A percentile compares a stretch with the other conserved stretches of the same genome.
Evolutionary conservation across 2,797 vertebrate species (phyloP).

Genomic region (Sebastes ruberrimus): DNA sequence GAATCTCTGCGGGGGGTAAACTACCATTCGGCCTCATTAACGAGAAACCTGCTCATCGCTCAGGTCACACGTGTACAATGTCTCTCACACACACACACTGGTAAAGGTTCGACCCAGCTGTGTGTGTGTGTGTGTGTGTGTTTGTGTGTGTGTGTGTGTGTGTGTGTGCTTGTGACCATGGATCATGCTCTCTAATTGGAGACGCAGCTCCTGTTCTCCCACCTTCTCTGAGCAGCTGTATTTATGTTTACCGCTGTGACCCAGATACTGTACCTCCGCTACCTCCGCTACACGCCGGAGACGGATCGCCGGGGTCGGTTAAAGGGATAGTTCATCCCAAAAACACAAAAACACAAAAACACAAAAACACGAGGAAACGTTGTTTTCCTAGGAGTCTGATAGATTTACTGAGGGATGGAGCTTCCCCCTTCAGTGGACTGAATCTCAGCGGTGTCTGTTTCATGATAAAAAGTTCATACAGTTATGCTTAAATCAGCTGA

Average conservation of each 20-base stretch:
- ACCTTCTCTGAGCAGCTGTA: constrained; percentile 45
- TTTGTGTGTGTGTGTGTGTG: constrained; percentile 36
- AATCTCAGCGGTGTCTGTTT: too few species aligned
- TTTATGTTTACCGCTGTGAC: constrained; percentile 44
- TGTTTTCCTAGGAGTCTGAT: too few species aligned
- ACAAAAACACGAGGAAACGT: background rate
- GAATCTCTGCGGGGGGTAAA: constrained; percentile 66
- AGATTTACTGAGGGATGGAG: too few species aligned
- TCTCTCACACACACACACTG: background rate
- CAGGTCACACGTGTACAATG: constrained; percentile 21
- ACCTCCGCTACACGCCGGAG: background rate
- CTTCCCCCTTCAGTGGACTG: too few species aligned
- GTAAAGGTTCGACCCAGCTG: background rate
- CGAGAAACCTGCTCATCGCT: constrained; percentile 38
- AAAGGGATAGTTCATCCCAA: constrained; percentile 1
- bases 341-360: background rate
- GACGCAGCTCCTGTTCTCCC: constrained; percentile 30
- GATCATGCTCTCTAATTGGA: constrained; percentile 61
- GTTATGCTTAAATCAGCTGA: too few species aligned
- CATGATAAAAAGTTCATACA: too few species aligned
- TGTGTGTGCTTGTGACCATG: constrained; percentile 27
- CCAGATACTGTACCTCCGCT: constrained; percentile 28
- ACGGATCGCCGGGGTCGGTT: background rate
- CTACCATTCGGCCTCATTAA: constrained; percentile 63
- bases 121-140: constrained; percentile 31